phyloP scores from a whole-genome alignment of 35 echinoderm and acorn worm genomes.

The Apostichopus californicus region DNA sequence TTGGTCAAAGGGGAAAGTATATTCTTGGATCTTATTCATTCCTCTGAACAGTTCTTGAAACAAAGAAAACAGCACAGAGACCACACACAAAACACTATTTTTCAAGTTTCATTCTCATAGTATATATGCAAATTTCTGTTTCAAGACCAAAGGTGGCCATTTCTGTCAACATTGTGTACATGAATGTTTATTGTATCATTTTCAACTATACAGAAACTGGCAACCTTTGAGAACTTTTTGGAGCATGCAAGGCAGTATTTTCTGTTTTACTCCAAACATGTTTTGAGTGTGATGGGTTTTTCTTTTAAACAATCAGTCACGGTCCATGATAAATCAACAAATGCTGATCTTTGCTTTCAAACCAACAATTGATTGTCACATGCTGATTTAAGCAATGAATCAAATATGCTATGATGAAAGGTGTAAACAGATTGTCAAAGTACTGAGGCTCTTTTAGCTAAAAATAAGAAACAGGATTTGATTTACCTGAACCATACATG shows the following conservation, averaged over 20 bases:
- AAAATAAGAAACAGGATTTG: conserved; percentile 23
- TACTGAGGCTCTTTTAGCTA: neutral
- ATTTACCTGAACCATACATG: conserved; percentile 7
- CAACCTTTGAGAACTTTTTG: neutral
- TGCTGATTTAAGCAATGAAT: conserved; percentile 24
- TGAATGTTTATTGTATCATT: conserved; percentile 36
- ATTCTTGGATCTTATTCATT: neutral
- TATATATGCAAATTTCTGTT: neutral
- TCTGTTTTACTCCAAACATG: conserved; percentile 44
- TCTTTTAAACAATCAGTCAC: conserved; percentile 44
- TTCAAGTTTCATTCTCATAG: neutral
- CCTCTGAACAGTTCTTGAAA: neutral
- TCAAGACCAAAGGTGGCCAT: conserved; percentile 2
- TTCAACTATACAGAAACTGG: conserved; percentile 20
- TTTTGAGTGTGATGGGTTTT: conserved; percentile 46
- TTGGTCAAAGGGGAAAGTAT: neutral
- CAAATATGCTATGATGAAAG: conserved; percentile 11
- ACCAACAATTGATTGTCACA: conserved; percentile 29
- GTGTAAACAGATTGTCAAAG: conserved; percentile 31
- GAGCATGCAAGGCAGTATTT: conserved; percentile 40
- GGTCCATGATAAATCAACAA: conserved; percentile 35
- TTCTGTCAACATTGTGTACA: conserved; percentile 38
- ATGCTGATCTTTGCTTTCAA: neutral
- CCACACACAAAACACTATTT: neutral
- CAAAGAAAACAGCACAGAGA: neutral